These are phyloP conservation scores for Oreochromis niloticus DNA, from an alignment of 2,113 vertebrate genomes.

Conservation along the genomic window DNA sequence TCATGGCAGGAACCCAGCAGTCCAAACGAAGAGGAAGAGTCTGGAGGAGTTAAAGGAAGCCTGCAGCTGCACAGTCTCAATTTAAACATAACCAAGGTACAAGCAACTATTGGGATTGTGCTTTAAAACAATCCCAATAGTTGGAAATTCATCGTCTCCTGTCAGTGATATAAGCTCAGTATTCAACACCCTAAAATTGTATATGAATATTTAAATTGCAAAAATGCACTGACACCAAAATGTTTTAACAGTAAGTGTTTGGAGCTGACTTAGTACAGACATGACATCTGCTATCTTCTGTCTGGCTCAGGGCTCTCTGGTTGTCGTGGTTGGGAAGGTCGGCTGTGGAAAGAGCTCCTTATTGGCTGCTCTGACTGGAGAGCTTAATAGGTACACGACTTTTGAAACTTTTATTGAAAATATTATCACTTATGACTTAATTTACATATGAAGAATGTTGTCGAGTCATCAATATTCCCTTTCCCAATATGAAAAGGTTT, in stretches of 20 bases:
- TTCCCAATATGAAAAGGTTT: not conserved
- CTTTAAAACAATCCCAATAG: not conserved
- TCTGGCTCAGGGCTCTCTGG: conserved; percentile 78
- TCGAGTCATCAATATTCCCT: not conserved
- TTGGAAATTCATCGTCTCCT: not conserved
- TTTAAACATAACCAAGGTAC: conserved; percentile 79
- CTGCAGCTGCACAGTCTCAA: conserved; percentile 75
- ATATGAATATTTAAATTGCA: not conserved
- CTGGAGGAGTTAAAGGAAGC: conserved; percentile 8
- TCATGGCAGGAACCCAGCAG: conserved; percentile 73
- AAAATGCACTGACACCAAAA: fast-evolving
- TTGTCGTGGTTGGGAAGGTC: conserved; percentile 90
- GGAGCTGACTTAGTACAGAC: not conserved
- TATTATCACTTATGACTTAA: not conserved
- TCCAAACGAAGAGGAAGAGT: not conserved
- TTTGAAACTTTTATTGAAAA: not conserved
- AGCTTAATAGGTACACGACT: conserved; percentile 82
- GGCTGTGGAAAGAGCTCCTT: conserved; percentile 93
- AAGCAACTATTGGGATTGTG: not conserved
- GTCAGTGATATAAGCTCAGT: not conserved
- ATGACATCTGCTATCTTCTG: not conserved
- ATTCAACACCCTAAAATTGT: not conserved
- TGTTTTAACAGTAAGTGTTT: not conserved
- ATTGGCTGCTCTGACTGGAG: conserved; percentile 86
- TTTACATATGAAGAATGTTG: not conserved